A percentile compares a stretch with the other conserved stretches of the same genome.
phyloP scores from a whole-genome alignment of 2,888 invertebrate genomes.

The Melinaea marsaeus region DNA sequence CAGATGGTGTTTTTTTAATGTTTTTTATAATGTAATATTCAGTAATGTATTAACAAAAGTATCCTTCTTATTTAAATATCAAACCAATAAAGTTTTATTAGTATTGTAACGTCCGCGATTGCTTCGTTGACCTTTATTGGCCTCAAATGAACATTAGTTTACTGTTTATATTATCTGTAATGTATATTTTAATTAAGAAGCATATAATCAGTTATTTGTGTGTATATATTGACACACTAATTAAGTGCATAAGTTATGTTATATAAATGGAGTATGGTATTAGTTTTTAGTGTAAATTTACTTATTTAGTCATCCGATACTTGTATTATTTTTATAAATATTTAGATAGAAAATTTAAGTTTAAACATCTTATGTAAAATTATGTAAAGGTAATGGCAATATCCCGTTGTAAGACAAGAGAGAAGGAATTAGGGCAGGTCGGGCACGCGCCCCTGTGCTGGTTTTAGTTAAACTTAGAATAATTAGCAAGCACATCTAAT shows the following conservation, averaged over 20 bases:
- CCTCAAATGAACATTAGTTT: conserved; percentile 26
- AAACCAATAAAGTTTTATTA: conserved; percentile 28
- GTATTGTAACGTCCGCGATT: conserved; percentile 24
- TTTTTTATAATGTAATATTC: too few species aligned
- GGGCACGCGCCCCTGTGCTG: conserved; percentile 13
- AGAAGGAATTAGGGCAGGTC: conserved; percentile 22
- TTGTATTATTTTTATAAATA: too few species aligned
- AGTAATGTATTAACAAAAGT: background rate
- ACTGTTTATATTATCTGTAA: conserved; percentile 25
- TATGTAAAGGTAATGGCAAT: background rate
- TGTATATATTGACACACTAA: conserved; percentile 2
- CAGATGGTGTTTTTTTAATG: too few species aligned
- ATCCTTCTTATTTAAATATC: conserved; percentile 29
- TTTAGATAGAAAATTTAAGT: too few species aligned
- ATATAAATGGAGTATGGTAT: too few species aligned
- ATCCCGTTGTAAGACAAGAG: conserved; percentile 10
- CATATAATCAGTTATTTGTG: conserved; percentile 15
- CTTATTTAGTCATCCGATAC: too few species aligned
- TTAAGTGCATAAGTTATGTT: background rate
- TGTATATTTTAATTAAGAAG: conserved; percentile 22
- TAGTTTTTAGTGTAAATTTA: too few species aligned
- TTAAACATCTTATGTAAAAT: background rate
- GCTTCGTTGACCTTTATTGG: conserved; percentile 29
- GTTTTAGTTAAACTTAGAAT: conserved; percentile 7
- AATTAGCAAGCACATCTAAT: background rate